Conservation (phyloP, 64 coral and sea anemone genomes). For the Acropora yongei region DNA sequence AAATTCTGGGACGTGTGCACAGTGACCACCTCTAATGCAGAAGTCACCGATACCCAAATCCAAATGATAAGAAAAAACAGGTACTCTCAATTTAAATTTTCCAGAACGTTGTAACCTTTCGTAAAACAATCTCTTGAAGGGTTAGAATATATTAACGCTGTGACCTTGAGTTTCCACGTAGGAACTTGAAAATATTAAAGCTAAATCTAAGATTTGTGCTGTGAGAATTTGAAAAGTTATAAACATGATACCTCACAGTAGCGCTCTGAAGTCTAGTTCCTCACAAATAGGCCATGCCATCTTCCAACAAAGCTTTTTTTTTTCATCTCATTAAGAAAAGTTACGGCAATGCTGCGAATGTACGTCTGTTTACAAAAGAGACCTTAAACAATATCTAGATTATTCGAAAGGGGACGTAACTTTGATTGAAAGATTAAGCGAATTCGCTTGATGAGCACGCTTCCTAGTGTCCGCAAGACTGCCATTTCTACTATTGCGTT, state of each 20-base stretch:
- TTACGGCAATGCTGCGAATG: neutral
- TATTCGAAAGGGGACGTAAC: neutral
- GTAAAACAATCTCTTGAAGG: neutral
- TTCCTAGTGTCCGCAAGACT: neutral
- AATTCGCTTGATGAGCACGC: neutral
- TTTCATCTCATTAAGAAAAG: neutral
- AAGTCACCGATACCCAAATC: neutral
- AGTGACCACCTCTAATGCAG: conserved; percentile 13
- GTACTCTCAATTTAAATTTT: neutral
- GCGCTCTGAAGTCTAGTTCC: neutral
- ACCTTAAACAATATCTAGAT: neutral
- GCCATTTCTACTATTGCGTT: neutral
- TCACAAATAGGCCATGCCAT: neutral
- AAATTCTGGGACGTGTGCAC: neutral
- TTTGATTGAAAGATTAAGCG: neutral
- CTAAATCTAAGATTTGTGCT: neutral
- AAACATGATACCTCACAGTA: neutral
- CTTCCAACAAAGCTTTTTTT: neutral
- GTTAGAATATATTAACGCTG: too few relatives aligned
- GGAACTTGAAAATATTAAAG: neutral
- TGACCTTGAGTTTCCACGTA: neutral
- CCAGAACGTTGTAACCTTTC: neutral
- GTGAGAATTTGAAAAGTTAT: neutral
- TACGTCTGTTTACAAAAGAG: neutral
- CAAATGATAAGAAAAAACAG: neutral